Evolutionary conservation across 1,140 invertebrate genomes (phyloP).

Genomic region (Tetranychus urticae): DNA sequence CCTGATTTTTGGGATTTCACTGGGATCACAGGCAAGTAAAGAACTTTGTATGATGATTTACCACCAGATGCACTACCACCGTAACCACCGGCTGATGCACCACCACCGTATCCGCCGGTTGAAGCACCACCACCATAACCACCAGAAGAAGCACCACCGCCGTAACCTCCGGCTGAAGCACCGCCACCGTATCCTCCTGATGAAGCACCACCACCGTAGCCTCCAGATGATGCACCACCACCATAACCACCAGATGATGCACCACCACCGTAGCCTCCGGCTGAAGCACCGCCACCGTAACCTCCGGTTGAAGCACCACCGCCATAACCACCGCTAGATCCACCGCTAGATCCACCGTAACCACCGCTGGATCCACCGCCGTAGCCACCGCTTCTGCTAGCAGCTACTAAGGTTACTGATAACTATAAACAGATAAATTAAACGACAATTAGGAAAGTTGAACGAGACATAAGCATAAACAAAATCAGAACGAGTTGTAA

Average conservation of each 20-base stretch:
- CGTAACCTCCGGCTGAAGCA: neutral
- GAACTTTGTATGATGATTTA: constrained; percentile 6
- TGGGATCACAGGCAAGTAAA: constrained; percentile 6
- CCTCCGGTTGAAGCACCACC: neutral
- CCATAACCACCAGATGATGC: neutral
- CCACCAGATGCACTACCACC: constrained; percentile 13
- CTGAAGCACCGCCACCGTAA: neutral
- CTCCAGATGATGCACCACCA: neutral
- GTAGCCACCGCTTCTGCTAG: neutral
- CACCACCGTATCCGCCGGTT: neutral
- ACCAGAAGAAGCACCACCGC: neutral
- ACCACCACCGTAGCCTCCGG: constrained; percentile 2
- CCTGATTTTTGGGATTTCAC: neutral
- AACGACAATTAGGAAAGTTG: neutral
- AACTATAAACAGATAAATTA: neutral
- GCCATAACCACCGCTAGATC: neutral
- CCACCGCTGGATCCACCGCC: neutral
- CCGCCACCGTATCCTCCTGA: neutral
- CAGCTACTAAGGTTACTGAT: neutral
- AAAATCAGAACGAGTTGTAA: no score
- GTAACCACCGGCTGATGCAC: neutral
- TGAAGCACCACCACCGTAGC: neutral
- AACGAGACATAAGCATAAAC: no score
- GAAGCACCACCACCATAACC: neutral
- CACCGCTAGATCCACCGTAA: neutral